Conservation (phyloP, 2,797 vertebrate genomes). For the Gobio occitaniae region DNA sequence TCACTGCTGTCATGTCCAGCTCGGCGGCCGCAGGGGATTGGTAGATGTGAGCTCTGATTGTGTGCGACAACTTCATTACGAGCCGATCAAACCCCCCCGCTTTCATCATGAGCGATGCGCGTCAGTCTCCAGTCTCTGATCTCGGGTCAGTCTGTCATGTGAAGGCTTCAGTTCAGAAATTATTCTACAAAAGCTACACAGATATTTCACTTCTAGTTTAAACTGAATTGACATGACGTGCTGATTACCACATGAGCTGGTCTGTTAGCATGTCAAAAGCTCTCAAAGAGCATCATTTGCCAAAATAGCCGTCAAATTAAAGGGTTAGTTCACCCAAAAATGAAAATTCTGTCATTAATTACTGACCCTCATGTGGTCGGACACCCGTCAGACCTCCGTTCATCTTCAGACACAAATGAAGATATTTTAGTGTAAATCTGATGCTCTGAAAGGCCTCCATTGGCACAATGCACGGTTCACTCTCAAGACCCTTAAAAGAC, state of each 20-base stretch:
- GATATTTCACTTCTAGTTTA: background rate
- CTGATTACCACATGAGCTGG: background rate
- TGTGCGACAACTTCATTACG: conserved; percentile 83
- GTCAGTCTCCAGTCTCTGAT: conserved; percentile 28
- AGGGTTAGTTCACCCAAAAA: too few species aligned
- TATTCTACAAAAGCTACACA: background rate
- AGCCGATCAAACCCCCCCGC: conserved; percentile 69
- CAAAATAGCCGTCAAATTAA: too few species aligned
- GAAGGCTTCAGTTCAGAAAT: background rate
- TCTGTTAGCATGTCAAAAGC: background rate
- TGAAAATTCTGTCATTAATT: too few species aligned
- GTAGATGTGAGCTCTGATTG: conserved; percentile 76
- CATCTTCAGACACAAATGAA: too few species aligned
- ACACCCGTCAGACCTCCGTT: too few species aligned
- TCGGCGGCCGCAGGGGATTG: conserved; percentile 62
- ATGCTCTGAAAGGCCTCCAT: too few species aligned
- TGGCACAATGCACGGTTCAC: too few species aligned
- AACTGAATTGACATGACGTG: background rate
- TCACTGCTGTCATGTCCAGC: conserved; percentile 69
- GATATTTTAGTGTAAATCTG: too few species aligned
- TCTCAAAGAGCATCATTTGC: too few species aligned
- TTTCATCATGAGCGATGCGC: conserved; percentile 71
- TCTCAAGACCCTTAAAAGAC: too few species aligned
- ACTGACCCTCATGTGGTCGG: too few species aligned
- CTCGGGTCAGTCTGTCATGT: background rate